phyloP scores from a whole-genome alignment of 53 echinoderm and acorn worm species.

The Arbacia lixula region DNA sequence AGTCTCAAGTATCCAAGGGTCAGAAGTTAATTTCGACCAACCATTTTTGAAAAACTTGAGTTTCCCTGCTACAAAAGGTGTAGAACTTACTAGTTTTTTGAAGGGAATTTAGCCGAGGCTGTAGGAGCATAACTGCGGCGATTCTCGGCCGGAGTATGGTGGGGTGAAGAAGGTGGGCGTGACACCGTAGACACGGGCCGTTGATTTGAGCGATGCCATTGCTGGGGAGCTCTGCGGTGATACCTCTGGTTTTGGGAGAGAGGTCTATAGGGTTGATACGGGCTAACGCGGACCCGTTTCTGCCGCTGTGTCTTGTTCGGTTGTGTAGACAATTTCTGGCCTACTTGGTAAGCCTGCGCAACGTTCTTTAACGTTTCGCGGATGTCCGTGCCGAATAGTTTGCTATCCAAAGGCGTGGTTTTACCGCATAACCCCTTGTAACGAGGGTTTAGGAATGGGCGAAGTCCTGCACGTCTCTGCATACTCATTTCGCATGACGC shows the following conservation, averaged over 20 bases:
- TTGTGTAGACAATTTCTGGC: conserved; percentile 2
- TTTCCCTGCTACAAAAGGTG: conserved; percentile 16
- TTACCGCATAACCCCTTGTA: too few species aligned
- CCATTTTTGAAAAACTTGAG: conserved; percentile 30
- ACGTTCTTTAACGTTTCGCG: background rate
- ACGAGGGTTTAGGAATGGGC: too few species aligned
- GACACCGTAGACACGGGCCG: background rate
- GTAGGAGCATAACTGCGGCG: background rate
- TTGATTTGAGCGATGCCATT: too few species aligned
- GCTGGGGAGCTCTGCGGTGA: too few species aligned
- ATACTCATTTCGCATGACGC: too few species aligned
- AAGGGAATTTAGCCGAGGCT: background rate
- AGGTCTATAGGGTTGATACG: too few species aligned
- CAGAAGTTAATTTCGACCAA: conserved; percentile 10
- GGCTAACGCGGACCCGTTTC: too few species aligned
- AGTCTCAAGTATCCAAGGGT: background rate
- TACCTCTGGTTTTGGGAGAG: too few species aligned
- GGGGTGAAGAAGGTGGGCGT: conserved; percentile 17
- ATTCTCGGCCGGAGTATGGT: background rate
- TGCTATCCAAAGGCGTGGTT: conserved; percentile 2
- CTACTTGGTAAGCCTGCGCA: background rate
- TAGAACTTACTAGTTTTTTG: conserved; percentile 29
- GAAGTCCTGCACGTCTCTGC: too few species aligned
- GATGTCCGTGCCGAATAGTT: conserved; percentile 17
- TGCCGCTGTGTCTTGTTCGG: background rate